These are phyloP conservation scores for Microcebus jonahi DNA, from an alignment of 2,113 vertebrate species.

Conservation along the genomic window DNA sequence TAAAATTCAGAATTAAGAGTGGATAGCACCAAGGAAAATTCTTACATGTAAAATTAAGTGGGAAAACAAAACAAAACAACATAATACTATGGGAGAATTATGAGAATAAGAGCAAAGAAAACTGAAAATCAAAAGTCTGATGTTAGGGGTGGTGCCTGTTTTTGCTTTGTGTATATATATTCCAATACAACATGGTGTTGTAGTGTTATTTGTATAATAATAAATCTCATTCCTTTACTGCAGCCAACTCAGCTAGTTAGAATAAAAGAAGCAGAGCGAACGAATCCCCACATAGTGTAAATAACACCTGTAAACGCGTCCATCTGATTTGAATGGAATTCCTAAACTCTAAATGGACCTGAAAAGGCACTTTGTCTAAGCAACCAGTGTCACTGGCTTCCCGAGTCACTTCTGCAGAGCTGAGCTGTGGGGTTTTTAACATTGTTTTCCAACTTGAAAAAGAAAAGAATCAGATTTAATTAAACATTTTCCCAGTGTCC, in stretches of 20 bases:
- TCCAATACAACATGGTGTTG: fast-evolving
- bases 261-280: background rate
- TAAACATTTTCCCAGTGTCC: background rate
- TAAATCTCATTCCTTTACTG: background rate
- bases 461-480: background rate
- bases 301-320: background rate
- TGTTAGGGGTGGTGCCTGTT: background rate
- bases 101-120: background rate
- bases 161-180: background rate
- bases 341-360: background rate
- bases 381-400: fast-evolving
- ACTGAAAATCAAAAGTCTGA: background rate
- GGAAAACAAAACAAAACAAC: background rate
- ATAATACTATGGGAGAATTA: background rate
- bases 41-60: background rate
- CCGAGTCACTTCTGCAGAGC: background rate
- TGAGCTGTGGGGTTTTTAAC: fast-evolving
- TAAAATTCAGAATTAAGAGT: background rate
- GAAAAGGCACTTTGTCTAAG: background rate
- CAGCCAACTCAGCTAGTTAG: background rate
- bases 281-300: fast-evolving
- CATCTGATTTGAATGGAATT: background rate
- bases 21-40: background rate
- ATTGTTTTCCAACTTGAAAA: background rate
- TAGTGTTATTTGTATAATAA: too few relatives aligned